Percentiles rank a stretch among this genome's conserved stretches.
Conservation (phyloP, 1,140 invertebrate genomes). For the Diuraphis noxia region DNA sequence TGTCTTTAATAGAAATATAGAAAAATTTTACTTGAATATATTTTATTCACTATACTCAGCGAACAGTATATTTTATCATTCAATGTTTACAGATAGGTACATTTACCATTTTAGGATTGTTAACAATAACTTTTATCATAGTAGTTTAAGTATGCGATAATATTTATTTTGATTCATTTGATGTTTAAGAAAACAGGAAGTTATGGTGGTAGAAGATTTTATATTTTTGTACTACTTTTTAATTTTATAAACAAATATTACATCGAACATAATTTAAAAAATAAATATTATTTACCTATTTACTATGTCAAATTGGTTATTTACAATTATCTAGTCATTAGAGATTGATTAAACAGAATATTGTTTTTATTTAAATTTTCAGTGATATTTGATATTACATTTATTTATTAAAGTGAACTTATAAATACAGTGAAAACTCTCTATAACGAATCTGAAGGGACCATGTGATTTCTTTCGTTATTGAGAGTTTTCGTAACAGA, state of each 20-base stretch:
- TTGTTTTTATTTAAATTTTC: not conserved
- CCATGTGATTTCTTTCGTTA: no score
- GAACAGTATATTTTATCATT: no score
- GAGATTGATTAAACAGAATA: not conserved
- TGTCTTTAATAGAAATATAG: not conserved
- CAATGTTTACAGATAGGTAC: no score
- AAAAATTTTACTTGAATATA: not conserved
- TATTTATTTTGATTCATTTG: not conserved
- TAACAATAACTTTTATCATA: no score
- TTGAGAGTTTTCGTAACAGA: no score
- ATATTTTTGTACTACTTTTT: not conserved
- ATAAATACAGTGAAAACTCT: no score
- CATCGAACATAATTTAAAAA: no score
- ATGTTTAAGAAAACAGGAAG: not conserved
- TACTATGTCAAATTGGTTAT: not conserved
- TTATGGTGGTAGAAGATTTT: not conserved
- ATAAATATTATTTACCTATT: not conserved
- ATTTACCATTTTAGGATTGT: no score
- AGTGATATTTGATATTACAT: not conserved
- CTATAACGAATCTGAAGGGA: no score
- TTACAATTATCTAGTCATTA: not conserved
- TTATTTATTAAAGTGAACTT: not conserved
- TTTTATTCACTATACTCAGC: not conserved
- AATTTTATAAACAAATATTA: not conserved
- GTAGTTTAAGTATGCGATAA: not conserved